A percentile compares a stretch with the other conserved stretches of the same genome.
phyloP scores from a whole-genome alignment of 2,797 vertebrate genomes.

The Tiaroga cobitis region DNA sequence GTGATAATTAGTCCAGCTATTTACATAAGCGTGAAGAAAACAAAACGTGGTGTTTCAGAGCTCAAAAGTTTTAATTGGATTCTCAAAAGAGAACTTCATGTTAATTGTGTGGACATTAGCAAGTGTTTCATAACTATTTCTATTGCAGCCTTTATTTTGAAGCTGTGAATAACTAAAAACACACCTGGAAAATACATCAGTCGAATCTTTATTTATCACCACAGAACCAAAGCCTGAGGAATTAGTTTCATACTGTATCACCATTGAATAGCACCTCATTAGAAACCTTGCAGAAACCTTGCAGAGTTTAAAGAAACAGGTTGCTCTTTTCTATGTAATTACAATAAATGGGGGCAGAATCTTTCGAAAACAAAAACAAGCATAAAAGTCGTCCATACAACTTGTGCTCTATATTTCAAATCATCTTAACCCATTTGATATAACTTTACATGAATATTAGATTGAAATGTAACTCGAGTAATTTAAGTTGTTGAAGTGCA shows the following conservation, averaged over 20 bases:
- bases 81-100: constrained; percentile 9
- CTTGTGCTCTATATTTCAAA: neutral
- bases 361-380: neutral
- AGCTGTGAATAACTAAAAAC: constrained; percentile 1
- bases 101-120: constrained; percentile 26
- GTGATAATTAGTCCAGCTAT: constrained; percentile 49
- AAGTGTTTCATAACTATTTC: constrained; percentile 15
- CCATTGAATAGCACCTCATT: neutral
- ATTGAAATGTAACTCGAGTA: neutral
- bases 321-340: neutral
- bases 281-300: neutral
- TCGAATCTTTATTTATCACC: neutral
- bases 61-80: constrained; percentile 43
- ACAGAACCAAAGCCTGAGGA: neutral
- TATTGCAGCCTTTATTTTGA: constrained; percentile 1
- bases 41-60: neutral
- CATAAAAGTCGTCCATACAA: neutral
- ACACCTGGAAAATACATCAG: neutral
- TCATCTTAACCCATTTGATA: neutral
- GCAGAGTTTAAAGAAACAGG: neutral
- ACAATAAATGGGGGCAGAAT: neutral
- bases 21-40: constrained; percentile 31
- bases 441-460: neutral
- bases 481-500: too few relatives aligned
- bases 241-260: neutral